phyloP scores from a whole-genome alignment of 92 coral and sea anemone genomes.

The Palythoa heliodiscus region DNA sequence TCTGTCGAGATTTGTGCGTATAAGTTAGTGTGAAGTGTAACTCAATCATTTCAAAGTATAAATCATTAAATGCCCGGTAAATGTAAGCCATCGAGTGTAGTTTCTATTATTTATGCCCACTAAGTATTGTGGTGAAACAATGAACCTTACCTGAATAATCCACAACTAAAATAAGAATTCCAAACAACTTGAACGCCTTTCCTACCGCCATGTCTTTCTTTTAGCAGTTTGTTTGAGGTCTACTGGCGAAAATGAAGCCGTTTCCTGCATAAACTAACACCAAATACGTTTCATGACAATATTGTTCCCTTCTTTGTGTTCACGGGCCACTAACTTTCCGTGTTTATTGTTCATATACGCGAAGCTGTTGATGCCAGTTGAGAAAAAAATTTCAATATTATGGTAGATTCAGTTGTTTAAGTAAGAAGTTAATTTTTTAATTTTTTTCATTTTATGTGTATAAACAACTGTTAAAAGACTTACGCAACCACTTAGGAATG shows the following conservation, averaged over 20 bases:
- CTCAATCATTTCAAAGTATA: too few relatives aligned
- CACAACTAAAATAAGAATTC: not conserved
- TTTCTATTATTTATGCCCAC: not conserved
- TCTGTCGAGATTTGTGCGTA: too few relatives aligned
- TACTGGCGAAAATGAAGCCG: not conserved
- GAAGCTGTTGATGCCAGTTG: not conserved
- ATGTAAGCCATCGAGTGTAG: too few relatives aligned
- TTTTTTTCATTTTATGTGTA: not conserved
- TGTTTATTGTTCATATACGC: not conserved
- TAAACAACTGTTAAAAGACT: not conserved
- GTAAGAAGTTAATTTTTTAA: not conserved
- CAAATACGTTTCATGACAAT: conserved; percentile 10
- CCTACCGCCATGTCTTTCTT: not conserved
- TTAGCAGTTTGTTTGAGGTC: not conserved
- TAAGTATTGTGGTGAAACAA: not conserved
- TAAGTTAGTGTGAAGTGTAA: too few relatives aligned
- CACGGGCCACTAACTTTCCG: conserved; percentile 11
- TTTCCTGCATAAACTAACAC: not conserved
- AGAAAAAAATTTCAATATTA: not conserved
- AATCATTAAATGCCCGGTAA: too few relatives aligned
- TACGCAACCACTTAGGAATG: conserved; percentile 3
- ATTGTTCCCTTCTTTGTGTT: conserved; percentile 1
- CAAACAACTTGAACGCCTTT: not conserved
- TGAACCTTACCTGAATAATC: conserved; percentile 23
- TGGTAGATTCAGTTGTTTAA: not conserved